phyloP scores from a whole-genome alignment of 2,113 vertebrate species.

The Ophthalmotilapia sp. region DNA sequence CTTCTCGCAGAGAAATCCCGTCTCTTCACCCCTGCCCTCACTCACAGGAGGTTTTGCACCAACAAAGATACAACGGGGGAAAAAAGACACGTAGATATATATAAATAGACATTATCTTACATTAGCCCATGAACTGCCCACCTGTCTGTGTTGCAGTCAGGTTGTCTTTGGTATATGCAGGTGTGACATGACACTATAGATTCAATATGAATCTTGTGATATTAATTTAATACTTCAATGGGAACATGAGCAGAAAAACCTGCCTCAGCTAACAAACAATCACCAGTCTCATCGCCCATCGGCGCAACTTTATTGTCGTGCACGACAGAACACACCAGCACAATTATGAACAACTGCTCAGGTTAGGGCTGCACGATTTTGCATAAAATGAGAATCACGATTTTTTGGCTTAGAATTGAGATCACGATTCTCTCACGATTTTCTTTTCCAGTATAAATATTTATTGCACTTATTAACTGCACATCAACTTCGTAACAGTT shows the following conservation, averaged over 20 bases:
- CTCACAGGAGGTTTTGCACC: fast-evolving
- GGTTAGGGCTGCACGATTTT: fast-evolving
- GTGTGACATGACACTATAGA: neutral
- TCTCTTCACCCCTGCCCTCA: neutral
- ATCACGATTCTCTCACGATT: too few relatives aligned
- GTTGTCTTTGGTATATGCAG: neutral
- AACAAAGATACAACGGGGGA: fast-evolving
- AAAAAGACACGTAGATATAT: fast-evolving
- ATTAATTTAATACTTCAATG: neutral
- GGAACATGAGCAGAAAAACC: neutral
- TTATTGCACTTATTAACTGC: too few relatives aligned
- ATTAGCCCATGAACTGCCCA: neutral
- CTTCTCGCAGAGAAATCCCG: neutral
- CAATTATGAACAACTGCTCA: neutral
- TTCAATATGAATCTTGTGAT: neutral
- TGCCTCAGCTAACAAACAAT: neutral
- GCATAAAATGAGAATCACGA: too few relatives aligned
- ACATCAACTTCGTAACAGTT: too few relatives aligned
- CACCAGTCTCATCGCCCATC: neutral
- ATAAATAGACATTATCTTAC: neutral
- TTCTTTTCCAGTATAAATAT: too few relatives aligned
- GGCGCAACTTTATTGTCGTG: fast-evolving
- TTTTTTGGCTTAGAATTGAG: too few relatives aligned
- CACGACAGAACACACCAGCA: neutral
- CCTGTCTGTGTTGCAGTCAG: fast-evolving